Evolutionary conservation across 2,113 vertebrate species (phyloP).

Genomic region (Ceyx margarethae): DNA sequence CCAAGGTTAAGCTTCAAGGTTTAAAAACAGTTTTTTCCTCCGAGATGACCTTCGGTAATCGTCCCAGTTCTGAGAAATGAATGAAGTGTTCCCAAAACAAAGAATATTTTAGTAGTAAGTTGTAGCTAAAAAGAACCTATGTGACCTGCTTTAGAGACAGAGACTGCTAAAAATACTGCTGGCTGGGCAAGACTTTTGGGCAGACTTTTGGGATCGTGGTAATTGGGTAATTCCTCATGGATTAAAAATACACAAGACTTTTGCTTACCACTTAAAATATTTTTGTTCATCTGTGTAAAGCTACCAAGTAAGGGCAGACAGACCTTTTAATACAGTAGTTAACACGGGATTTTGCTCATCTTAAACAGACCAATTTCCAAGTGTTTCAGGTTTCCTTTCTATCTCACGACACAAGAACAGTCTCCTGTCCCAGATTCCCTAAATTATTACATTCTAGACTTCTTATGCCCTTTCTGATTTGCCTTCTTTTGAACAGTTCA

Average conservation of each 20-base stretch:
- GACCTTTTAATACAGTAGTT: neutral
- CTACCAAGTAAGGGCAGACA: neutral
- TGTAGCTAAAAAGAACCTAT: conserved; percentile 29
- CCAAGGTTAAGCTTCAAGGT: conserved; percentile 35
- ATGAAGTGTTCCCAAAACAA: conserved; percentile 55
- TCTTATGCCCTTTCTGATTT: neutral
- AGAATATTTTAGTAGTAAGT: conserved; percentile 36
- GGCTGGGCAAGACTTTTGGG: conserved; percentile 13
- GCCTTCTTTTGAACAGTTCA: neutral
- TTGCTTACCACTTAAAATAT: neutral
- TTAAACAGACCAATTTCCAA: neutral
- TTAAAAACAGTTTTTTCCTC: conserved; percentile 6
- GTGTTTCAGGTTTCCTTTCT: neutral
- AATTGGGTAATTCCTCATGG: neutral
- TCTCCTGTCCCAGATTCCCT: neutral
- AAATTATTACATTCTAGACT: conserved; percentile 21
- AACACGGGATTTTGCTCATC: neutral
- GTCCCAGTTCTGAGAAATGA: conserved; percentile 42
- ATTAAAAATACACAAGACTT: neutral
- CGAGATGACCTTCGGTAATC: neutral
- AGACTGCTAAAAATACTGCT: conserved; percentile 50
- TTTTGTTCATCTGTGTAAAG: neutral
- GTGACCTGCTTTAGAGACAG: conserved; percentile 44
- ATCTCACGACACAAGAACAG: neutral
- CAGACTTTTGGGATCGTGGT: neutral